These are phyloP conservation scores for Lycophotia porphyrea DNA, from an alignment of 2,888 invertebrate genomes.

Conservation along the genomic window DNA sequence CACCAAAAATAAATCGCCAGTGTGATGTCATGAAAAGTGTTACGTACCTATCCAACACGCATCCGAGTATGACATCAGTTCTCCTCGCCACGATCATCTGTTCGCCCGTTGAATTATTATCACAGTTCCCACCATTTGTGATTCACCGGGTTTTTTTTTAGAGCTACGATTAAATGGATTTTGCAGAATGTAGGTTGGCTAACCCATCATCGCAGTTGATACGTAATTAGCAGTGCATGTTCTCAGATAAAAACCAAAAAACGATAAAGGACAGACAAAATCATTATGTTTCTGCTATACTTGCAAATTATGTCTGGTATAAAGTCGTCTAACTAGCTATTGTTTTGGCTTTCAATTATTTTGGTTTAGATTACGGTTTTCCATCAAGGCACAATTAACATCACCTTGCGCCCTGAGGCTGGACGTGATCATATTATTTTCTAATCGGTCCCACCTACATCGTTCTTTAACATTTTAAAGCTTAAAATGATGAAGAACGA, in stretches of 20 bases:
- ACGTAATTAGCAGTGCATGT: slow-evolving; percentile 54
- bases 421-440: slow-evolving; percentile 28
- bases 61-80: slow-evolving; percentile 87
- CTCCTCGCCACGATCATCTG: slow-evolving; percentile 79
- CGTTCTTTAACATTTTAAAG: slow-evolving; percentile 10
- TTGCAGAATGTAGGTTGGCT: slow-evolving; percentile 58
- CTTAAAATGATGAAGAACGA: slow-evolving; percentile 11
- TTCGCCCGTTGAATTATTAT: slow-evolving; percentile 80
- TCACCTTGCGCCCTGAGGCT: slow-evolving; percentile 8
- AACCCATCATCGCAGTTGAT: slow-evolving; percentile 53
- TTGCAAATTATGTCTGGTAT: slow-evolving; percentile 32
- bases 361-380: slow-evolving; percentile 29
- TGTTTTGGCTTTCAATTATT: slow-evolving; percentile 14
- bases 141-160: slow-evolving; percentile 68
- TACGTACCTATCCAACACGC: slow-evolving; percentile 84
- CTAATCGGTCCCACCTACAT: slow-evolving; percentile 2
- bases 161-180: slow-evolving; percentile 61
- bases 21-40: slow-evolving; percentile 88
- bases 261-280: slow-evolving; percentile 33
- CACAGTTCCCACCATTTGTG: slow-evolving; percentile 76
- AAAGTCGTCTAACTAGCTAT: slow-evolving; percentile 26
- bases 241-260: slow-evolving; percentile 59
- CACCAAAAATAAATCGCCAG: slow-evolving; percentile 84
- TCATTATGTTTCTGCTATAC: slow-evolving; percentile 18
- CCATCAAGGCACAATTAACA: slow-evolving; percentile 18